Base-by-base conservation (phyloP, 1,140 invertebrate species). In the Latrodectus geometricus region DNA sequence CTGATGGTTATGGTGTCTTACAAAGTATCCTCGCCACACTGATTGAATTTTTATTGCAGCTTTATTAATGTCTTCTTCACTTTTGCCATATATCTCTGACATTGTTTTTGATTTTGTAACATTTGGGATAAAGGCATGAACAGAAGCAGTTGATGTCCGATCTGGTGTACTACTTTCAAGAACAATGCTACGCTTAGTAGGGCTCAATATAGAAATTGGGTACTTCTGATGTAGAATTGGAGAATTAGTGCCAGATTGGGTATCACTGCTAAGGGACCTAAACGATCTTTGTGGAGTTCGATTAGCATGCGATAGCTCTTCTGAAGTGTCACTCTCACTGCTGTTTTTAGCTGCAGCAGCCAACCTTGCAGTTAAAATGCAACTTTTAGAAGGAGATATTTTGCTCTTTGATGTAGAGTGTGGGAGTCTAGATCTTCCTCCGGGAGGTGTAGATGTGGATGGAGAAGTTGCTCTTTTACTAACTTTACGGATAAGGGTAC, bases 1-100 rank as follows among this genome's bases (percentile, higher is more conserved):
- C 89, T 95, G 94, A 88, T 93, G 94, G 89, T 96, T 94, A 9
- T 95, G 91, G 89, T 96, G 95, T 88, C 96, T 92, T 21, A 95
- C 95, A 69, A 94, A 93, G 91, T 96, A 97, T 0, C 97, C 96
- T 66, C 96, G 91, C 97, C 96, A 98, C 90, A 95, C 94, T 90
- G 95, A 95, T 91, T 97, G 97, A 89, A 98, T 97, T 50, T 93
- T 94, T 35, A 95, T 93, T 0, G 96, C 96, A 48, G 96, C 94
- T 88, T 92, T 92, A 23, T 8, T 20, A 23, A 87, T 73, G 12
- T 87, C 77, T 48, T 87, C 77, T 15, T 87, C 85, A 66, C 77
- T 35, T 90, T 90, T 81, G 9, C 79, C 79, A 82, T 82, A 82
- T 69, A 81, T 68, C 68, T 80, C 77, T 17, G 77, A 74, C 72